These are phyloP conservation scores for Phylloscopus trochilus DNA, from an alignment of 2,113 vertebrate species.

Conservation along the genomic window DNA sequence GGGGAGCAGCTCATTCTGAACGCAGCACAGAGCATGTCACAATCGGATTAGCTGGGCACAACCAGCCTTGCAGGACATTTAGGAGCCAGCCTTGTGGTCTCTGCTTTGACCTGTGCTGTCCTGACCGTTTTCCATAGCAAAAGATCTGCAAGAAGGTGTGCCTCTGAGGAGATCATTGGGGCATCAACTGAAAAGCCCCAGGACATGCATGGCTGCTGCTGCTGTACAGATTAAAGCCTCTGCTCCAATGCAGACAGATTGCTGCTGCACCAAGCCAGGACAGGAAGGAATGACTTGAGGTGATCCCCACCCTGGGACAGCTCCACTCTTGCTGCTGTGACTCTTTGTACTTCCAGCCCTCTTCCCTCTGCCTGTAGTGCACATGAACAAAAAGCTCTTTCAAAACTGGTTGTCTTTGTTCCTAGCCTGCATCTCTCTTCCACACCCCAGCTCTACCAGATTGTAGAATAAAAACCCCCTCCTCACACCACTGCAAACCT, in stretches of 20 bases:
- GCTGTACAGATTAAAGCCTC: neutral
- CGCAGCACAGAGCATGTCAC: neutral
- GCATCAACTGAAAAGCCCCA: neutral
- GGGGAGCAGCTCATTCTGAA: neutral
- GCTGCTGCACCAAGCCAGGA: fast-evolving
- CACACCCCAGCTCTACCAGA: neutral
- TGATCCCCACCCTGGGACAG: neutral
- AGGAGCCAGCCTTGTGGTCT: neutral
- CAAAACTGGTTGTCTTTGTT: neutral
- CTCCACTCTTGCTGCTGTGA: neutral
- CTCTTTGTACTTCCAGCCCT: neutral
- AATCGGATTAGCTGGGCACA: neutral
- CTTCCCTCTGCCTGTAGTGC: neutral
- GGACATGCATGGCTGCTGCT: neutral
- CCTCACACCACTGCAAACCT: neutral
- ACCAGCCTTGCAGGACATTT: neutral
- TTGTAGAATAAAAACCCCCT: neutral
- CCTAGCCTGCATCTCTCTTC: neutral
- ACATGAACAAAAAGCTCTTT: neutral
- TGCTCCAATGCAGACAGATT: neutral
- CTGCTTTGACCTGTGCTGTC: neutral
- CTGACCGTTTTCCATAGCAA: neutral
- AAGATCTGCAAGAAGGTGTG: neutral
- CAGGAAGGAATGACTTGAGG: neutral
- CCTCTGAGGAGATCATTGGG: neutral